These are phyloP conservation scores for Peromyscus polionotus DNA, from an alignment of 2,113 vertebrate genomes.

Conservation along the genomic window DNA sequence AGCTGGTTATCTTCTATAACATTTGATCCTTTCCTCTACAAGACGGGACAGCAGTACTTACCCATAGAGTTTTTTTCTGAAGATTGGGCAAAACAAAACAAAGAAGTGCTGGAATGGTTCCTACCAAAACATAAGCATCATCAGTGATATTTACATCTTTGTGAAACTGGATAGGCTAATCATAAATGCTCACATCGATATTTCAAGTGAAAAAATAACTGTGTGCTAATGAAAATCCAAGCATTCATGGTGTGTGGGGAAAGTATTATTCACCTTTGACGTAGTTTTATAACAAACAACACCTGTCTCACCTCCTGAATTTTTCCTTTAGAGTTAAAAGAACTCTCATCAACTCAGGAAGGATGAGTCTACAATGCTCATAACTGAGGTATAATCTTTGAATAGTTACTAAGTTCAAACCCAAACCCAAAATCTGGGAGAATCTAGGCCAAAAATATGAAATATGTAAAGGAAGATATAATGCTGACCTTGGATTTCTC, in stretches of 20 bases:
- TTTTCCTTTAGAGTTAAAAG: conserved; percentile 52
- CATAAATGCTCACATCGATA: background rate
- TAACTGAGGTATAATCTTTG: background rate
- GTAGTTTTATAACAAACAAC: background rate
- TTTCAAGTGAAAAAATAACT: conserved; percentile 44
- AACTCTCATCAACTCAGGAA: background rate
- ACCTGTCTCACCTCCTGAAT: background rate
- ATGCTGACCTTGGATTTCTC: conserved; percentile 15
- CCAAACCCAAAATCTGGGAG: background rate
- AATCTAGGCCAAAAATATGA: background rate
- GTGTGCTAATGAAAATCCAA: conserved; percentile 22
- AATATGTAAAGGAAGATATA: background rate
- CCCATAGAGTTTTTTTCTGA: background rate
- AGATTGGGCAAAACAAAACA: conserved; percentile 25
- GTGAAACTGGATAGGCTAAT: background rate
- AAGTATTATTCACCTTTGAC: conserved; percentile 42
- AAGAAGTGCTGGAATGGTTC: background rate
- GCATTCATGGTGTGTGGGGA: background rate
- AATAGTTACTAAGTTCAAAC: conserved; percentile 37
- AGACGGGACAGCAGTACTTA: background rate
- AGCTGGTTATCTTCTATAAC: background rate
- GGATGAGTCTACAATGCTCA: conserved; percentile 23
- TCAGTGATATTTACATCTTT: background rate
- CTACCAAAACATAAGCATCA: background rate
- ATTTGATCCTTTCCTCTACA: background rate